Evolutionary conservation across 2,888 invertebrate species (phyloP), one percentile per base, ranked within the genome.

Genomic region (Cheilosia vernalis): DNA sequence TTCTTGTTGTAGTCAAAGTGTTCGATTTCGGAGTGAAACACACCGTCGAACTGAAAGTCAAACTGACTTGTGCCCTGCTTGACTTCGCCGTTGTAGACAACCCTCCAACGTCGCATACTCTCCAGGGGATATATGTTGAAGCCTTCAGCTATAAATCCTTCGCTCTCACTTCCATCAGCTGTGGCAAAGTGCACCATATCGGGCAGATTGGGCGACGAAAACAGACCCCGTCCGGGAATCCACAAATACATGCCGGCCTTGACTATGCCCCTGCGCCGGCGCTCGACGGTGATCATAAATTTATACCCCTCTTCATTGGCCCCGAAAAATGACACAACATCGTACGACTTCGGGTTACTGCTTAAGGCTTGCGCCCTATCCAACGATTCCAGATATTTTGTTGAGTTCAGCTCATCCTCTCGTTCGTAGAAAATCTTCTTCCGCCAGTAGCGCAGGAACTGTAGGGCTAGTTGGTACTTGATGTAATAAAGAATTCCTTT

Each of bases 241-340:
- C 94, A 93, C 4, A 96, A 90, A 89, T 95, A 95, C 44, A 96
- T 93, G 0, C 95, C 92, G 33, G 94, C 95, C 88, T 95, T 95
- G 61, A 95, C 93, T 88, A 95, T 94, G 5, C 94, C 95, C 87
- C 94, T 91, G 0, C 94, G 94, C 4, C 95, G 92, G n/a, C 95
- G 90, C 89, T 96, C 95, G 87, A 94, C 93, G 0, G 96, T 96
- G 0, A 94, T 93, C 88, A 95, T 94, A 33, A 96, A 91, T 88
- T 95, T 96, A 47, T 94, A 92, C 0, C 96, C 96, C 15, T 93
- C 93, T 21, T 90, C 90, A 86, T 94, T 94, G 30, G 94, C 94
- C 0, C 94, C 95, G 91, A 96, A 95, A 91, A 96, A 95, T 90
- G 96, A 96, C 1, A 96, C 95, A 4, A 96, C 96, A 90, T 97